phyloP scores from a whole-genome alignment of 2,888 invertebrate genomes.

The Drosophila meridiana region DNA sequence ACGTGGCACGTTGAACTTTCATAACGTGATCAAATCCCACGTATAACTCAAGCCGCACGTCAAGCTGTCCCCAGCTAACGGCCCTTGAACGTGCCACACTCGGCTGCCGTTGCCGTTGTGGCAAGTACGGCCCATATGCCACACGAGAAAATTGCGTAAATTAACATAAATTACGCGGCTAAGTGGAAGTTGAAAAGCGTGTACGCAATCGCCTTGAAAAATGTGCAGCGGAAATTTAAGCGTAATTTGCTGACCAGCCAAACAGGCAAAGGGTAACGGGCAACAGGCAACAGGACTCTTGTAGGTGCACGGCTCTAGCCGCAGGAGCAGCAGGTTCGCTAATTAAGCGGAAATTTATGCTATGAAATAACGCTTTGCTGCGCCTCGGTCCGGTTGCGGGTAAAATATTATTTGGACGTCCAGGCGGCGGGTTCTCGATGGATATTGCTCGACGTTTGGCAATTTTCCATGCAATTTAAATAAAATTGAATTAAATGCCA shows the following conservation, averaged over 20 bases:
- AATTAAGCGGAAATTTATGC: constrained; percentile 79
- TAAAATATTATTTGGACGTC: constrained; percentile 69
- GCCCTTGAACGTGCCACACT: constrained; percentile 21
- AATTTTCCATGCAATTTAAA: constrained; percentile 74
- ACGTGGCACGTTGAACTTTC: constrained; percentile 36
- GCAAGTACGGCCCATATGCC: constrained; percentile 28
- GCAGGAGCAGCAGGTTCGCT: constrained; percentile 35
- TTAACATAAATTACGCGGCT: constrained; percentile 74
- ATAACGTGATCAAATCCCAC: constrained; percentile 35
- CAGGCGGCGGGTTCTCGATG: constrained; percentile 27
- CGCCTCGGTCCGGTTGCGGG: constrained; percentile 17
- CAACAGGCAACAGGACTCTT: constrained; percentile 6
- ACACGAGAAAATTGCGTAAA: constrained; percentile 70
- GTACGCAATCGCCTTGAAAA: constrained; percentile 78
- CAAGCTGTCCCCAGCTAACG: constrained; percentile 8
- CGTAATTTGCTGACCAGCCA: constrained; percentile 71
- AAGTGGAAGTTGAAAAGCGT: constrained; percentile 71
- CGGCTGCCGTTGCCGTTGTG: not conserved
- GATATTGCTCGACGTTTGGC: constrained; percentile 37
- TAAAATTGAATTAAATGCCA: constrained; percentile 73
- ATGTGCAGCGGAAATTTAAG: constrained; percentile 76
- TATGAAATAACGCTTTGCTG: constrained; percentile 65
- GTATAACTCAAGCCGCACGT: constrained; percentile 32
- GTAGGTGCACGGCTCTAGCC: not conserved
- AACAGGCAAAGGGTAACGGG: constrained; percentile 1